Conservation (phyloP, 2,888 invertebrate genomes). For the Anagyrus pseudococci region DNA sequence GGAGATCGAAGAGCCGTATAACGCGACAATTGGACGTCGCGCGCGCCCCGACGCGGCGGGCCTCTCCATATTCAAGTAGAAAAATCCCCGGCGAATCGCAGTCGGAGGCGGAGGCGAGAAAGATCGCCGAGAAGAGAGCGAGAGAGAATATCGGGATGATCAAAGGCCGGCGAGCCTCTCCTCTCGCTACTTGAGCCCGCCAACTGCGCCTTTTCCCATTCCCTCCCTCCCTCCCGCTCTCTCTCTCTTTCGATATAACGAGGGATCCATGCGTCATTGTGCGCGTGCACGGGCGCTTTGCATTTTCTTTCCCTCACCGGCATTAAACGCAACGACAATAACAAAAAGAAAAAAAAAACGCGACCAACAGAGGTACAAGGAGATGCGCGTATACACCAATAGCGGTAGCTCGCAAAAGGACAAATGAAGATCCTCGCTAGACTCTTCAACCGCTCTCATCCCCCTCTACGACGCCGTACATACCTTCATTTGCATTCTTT, state of each 20-base stretch:
- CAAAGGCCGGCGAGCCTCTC: slow-evolving; percentile 20
- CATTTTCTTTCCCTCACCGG: slow-evolving; percentile 8
- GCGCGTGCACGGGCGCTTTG: not conserved
- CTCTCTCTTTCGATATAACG: slow-evolving; percentile 18
- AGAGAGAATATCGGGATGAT: slow-evolving; percentile 22
- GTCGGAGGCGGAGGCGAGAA: not conserved
- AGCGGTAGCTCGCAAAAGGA: too few relatives aligned
- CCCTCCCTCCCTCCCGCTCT: too few relatives aligned
- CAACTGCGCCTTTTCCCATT: slow-evolving; percentile 21
- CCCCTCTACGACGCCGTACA: too few relatives aligned
- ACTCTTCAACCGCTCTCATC: too few relatives aligned
- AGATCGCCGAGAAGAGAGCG: not conserved
- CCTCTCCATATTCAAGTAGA: slow-evolving; percentile 29
- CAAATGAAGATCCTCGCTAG: too few relatives aligned
- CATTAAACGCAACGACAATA: too few relatives aligned
- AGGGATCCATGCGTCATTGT: slow-evolving; percentile 1
- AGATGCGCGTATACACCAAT: too few relatives aligned
- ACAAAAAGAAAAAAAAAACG: too few relatives aligned
- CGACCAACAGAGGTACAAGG: too few relatives aligned
- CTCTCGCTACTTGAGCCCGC: slow-evolving; percentile 7
- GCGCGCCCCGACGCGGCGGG: not conserved
- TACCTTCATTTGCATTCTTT: too few relatives aligned
- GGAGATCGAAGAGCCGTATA: not conserved
- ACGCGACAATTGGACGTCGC: slow-evolving; percentile 10
- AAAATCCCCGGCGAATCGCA: not conserved